Base-by-base conservation (phyloP, 1,140 invertebrate genomes). In the Hypsibius dujardini region DNA sequence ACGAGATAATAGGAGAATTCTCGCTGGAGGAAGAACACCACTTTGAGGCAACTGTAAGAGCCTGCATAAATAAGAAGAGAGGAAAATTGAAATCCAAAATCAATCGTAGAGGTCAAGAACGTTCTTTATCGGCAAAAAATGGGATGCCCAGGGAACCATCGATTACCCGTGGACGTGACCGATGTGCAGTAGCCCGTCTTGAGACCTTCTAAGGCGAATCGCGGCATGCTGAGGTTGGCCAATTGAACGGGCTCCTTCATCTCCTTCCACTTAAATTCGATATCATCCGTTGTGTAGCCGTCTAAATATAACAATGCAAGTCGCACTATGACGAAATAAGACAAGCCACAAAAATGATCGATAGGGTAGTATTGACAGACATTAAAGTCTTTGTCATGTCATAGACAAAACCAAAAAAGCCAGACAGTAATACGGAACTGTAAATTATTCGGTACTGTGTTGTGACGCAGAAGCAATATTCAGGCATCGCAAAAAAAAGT, bases 1-100 rank as follows among this genome's bases (percentile, higher is more conserved):
- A 95, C 93, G 75, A 96, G 84, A 83, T 96, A 95, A 86, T 95
- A 96, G 82, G 88, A 90, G 87, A 96, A 96, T 83, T 95, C 92
- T 77, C 93, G 84, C 81, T 94, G 94, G 85, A 96, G 93, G 75
- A 91, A 84, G 75, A 96, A 82, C 80, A 94, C 90, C 76, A 95
- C 92, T 81, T 92, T 92, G 75, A 95, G 80, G 80, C 93, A 96
- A 83, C 91, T 95, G 86, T 95, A 96, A 83, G 90, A 89, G 77
- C 92, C 92, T 95, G 81, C 72, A 81, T 46, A 46, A 15, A 28
- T 28, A 2, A 46, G 69, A 71, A 72, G 14, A 71, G 3, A 71
- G 42, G 40, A 70, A 71, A 70, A 72, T 70, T 70, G n/a, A 72
- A 72, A 72, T n/a, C 14, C 12, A 3, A 7, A 40, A 28, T 72